A percentile compares a stretch with the other conserved stretches of the same genome.
These are phyloP conservation scores for Meiosimyza decipiens DNA, from an alignment of 2,888 invertebrate genomes.

Conservation along the genomic window DNA sequence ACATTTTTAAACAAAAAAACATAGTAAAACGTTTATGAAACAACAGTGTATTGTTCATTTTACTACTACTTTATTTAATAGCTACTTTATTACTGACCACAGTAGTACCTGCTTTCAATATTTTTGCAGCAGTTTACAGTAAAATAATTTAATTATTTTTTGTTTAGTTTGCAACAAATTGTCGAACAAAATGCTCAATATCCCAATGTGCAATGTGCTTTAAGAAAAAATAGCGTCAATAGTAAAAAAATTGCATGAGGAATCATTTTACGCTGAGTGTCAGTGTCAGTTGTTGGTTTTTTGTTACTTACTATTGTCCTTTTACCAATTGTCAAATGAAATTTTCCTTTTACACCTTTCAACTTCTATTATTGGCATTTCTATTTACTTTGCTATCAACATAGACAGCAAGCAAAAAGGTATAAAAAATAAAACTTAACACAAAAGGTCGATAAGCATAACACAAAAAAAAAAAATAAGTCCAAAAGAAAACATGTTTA, in stretches of 20 bases:
- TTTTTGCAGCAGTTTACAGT: no score
- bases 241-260: slow-evolving; percentile 9
- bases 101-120: no score
- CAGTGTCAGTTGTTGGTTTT: neutral
- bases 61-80: no score
- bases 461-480: neutral
- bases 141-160: no score
- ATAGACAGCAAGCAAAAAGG: neutral
- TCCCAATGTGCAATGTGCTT: no score
- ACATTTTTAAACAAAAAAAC: no score
- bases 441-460: neutral
- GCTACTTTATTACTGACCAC: no score
- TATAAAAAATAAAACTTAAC: neutral
- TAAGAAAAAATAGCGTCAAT: no score
- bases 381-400: slow-evolving; percentile 9
- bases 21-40: no score
- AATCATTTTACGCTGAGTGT: slow-evolving; percentile 9
- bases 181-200: no score
- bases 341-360: slow-evolving; percentile 5
- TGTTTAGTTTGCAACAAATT: no score
- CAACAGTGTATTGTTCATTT: no score
- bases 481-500: slow-evolving; percentile 7
- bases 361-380: neutral
- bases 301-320: neutral
- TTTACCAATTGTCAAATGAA: slow-evolving; percentile 5